Evolutionary conservation across 2,888 invertebrate genomes (phyloP).

Genomic region (Drosophila conformis): DNA sequence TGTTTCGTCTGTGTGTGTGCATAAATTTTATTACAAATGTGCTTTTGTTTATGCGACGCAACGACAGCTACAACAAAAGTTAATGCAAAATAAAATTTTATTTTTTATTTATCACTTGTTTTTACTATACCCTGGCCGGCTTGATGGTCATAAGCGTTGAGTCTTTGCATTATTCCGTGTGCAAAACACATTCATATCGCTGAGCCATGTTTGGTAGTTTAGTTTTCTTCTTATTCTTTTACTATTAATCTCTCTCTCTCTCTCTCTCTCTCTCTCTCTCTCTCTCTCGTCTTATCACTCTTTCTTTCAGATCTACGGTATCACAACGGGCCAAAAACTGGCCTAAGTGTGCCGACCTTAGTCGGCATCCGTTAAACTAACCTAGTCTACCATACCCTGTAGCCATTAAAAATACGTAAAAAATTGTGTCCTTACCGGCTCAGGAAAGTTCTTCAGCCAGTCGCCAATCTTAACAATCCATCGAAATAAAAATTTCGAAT

Average conservation of each 20-base stretch:
- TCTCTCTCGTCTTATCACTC: too few relatives aligned
- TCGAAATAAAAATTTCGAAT: neutral
- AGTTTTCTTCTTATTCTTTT: too few relatives aligned
- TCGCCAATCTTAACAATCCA: neutral
- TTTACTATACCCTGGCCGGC: neutral
- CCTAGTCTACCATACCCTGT: neutral
- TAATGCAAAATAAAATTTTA: slow-evolving; percentile 77
- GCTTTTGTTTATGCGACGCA: slow-evolving; percentile 71
- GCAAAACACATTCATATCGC: too few relatives aligned
- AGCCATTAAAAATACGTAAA: neutral
- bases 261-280: too few relatives aligned
- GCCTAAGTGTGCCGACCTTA: too few relatives aligned
- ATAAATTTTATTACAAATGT: slow-evolving; percentile 78
- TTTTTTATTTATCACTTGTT: slow-evolving; percentile 69
- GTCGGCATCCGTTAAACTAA: too few relatives aligned
- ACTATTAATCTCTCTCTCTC: too few relatives aligned
- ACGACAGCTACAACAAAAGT: slow-evolving; percentile 52
- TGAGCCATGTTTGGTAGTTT: too few relatives aligned
- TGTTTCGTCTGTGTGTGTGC: slow-evolving; percentile 66
- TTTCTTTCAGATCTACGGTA: too few relatives aligned
- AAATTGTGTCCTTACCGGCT: neutral
- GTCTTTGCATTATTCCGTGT: too few relatives aligned
- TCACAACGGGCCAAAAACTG: too few relatives aligned
- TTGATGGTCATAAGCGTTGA: too few relatives aligned
- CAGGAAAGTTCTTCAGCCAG: neutral